Evolutionary conservation across 1,140 invertebrate species (phyloP).

Genomic region (Euschistus heros): DNA sequence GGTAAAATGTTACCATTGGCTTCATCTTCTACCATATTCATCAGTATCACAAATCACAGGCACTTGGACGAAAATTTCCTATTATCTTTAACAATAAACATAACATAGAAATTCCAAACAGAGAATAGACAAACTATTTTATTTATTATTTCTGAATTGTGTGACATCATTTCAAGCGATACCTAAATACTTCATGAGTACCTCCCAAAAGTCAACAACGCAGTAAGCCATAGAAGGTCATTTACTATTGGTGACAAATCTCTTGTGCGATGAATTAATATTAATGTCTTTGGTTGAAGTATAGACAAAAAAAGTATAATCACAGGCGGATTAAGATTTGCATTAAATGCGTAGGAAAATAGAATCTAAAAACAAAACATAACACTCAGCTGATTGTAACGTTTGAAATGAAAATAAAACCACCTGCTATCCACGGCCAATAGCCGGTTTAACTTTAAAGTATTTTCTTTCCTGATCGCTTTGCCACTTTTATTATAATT

Average conservation of each 20-base stretch:
- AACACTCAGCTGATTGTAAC: no score
- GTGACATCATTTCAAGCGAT: neutral
- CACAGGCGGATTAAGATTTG: no score
- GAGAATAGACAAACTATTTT: neutral
- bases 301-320: no score
- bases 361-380: no score
- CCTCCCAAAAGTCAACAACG: conserved; percentile 1
- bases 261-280: no score
- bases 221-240: conserved; percentile 1
- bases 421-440: no score
- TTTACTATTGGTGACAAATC: neutral
- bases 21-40: conserved; percentile 23
- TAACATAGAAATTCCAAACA: neutral
- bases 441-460: no score
- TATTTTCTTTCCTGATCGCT: no score
- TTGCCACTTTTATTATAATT: no score
- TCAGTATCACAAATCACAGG: neutral
- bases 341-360: no score
- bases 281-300: no score
- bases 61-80: neutral
- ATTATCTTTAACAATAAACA: neutral
- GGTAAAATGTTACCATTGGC: conserved; percentile 22
- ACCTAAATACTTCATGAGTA: neutral
- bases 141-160: neutral
- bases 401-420: no score